phyloP scores from a whole-genome alignment of 2,113 vertebrate species.

The Acrocephalus kingi region DNA sequence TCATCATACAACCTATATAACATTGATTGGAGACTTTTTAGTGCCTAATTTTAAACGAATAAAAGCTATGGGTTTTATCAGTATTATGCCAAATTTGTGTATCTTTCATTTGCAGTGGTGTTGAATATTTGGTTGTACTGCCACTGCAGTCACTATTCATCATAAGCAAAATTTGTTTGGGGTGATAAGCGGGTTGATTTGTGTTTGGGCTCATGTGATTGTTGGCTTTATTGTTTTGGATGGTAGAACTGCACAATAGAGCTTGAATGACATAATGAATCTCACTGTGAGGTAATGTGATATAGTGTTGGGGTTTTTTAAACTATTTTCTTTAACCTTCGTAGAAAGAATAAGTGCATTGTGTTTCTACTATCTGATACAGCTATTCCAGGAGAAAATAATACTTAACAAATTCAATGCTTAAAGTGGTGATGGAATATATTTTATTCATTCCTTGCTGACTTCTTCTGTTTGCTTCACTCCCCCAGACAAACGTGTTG shows the following conservation, averaged over 20 bases:
- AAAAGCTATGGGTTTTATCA: background rate
- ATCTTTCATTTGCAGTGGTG: background rate
- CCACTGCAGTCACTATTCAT: background rate
- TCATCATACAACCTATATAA: background rate
- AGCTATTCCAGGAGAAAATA: background rate
- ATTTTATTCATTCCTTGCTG: background rate
- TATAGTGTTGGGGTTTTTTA: fast-evolving
- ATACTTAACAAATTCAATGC: background rate
- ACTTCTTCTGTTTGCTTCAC: conserved; percentile 27
- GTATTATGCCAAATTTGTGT: background rate
- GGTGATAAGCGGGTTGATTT: background rate
- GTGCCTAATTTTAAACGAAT: background rate
- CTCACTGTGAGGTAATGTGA: background rate
- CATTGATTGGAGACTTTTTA: background rate
- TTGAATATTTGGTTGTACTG: background rate
- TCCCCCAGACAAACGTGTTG: conserved; percentile 92
- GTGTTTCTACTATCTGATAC: background rate
- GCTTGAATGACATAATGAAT: background rate
- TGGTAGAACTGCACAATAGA: background rate
- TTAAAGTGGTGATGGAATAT: background rate
- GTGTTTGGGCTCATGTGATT: background rate
- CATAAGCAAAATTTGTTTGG: background rate
- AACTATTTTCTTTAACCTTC: background rate
- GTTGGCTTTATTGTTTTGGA: background rate
- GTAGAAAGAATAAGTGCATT: background rate